Evolutionary conservation across 2,888 invertebrate genomes (phyloP).

Genomic region (Melanotus villosus): DNA sequence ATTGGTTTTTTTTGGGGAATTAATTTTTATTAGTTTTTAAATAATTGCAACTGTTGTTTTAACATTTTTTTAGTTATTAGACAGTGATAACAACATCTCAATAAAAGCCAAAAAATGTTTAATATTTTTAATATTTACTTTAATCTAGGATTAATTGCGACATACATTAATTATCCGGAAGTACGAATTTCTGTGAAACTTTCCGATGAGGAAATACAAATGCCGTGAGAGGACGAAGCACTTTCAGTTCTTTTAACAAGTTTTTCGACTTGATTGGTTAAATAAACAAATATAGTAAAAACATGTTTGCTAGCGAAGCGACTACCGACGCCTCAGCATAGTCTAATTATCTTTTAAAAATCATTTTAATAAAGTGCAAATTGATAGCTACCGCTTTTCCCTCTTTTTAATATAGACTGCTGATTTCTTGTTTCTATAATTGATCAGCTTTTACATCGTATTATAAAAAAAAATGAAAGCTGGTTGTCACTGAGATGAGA

Average conservation of each 20-base stretch:
- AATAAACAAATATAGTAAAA: not conserved
- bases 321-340: constrained; percentile 12
- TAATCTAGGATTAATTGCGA: no score
- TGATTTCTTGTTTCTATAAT: constrained; percentile 3
- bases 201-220: no score
- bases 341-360: constrained; percentile 16
- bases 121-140: no score
- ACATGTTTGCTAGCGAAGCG: not conserved
- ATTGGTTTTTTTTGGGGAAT: no score
- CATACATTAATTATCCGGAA: no score
- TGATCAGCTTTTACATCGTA: not conserved
- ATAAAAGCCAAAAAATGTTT: no score
- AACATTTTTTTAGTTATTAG: no score
- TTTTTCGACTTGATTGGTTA: not conserved
- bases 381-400: not conserved
- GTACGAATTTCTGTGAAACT: no score
- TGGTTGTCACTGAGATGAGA: constrained; percentile 12
- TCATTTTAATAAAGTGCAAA: constrained; percentile 12
- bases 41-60: no score
- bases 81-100: no score
- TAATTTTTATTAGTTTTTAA: no score
- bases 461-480: not conserved
- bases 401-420: constrained; percentile 12
- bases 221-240: not conserved
- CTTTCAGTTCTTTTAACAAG: not conserved